A percentile compares a stretch with the other conserved stretches of the same genome.
phyloP scores from a whole-genome alignment of 2,113 vertebrate species.

The Xenopus laevis region DNA sequence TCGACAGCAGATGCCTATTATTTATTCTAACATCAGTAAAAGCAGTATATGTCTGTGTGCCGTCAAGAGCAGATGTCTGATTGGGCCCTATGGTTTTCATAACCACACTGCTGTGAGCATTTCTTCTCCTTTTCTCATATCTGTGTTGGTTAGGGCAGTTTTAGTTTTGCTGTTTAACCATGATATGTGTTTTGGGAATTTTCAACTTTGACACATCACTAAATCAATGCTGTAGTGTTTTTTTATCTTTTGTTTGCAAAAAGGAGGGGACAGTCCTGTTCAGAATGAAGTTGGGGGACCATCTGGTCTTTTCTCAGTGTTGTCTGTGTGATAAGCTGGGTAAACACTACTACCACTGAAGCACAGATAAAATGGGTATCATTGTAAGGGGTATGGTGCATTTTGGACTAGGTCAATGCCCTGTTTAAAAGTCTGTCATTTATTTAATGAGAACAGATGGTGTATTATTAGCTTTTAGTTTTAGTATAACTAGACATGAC shows the following conservation, averaged over 20 bases:
- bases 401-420: slow-evolving; percentile 53
- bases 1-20: slow-evolving; percentile 21
- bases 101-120: slow-evolving; percentile 20
- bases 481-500: slow-evolving; percentile 47
- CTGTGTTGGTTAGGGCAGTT: slow-evolving; percentile 61
- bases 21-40: slow-evolving; percentile 23
- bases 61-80: slow-evolving; percentile 42
- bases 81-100: slow-evolving; percentile 49
- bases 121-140: slow-evolving; percentile 55
- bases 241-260: slow-evolving; percentile 76
- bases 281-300: slow-evolving; percentile 73
- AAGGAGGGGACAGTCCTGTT: slow-evolving; percentile 62
- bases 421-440: slow-evolving; percentile 50
- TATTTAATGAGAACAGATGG: slow-evolving; percentile 57
- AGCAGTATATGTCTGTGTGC: background rate
- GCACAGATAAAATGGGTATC: slow-evolving; percentile 43
- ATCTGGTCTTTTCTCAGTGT: slow-evolving; percentile 76
- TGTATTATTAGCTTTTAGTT: slow-evolving; percentile 53
- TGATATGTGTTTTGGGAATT: slow-evolving; percentile 62
- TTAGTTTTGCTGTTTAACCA: slow-evolving; percentile 56
- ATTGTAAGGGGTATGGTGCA: slow-evolving; percentile 47
- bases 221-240: slow-evolving; percentile 68
- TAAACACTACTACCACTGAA: slow-evolving; percentile 65
- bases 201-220: slow-evolving; percentile 68
- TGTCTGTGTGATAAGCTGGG: slow-evolving; percentile 72